Conservation (phyloP, 2,797 vertebrate genomes). For the Bucorvus abyssinicus region DNA sequence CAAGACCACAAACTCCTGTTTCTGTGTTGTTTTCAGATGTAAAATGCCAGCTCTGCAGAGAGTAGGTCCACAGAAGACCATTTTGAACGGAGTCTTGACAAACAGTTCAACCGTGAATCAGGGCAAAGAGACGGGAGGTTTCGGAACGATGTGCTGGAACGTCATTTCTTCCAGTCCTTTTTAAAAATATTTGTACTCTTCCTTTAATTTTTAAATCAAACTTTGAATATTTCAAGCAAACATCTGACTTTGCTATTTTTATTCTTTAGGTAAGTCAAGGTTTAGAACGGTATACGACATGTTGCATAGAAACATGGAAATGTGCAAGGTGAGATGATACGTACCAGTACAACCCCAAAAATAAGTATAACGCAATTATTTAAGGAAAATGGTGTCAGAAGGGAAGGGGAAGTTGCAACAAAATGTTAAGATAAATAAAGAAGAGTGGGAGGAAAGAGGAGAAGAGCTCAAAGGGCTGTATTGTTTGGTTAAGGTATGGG, state of each 20-base stretch:
- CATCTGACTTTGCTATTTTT: not conserved
- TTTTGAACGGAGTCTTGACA: not conserved
- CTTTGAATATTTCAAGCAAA: not conserved
- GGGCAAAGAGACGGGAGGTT: not conserved
- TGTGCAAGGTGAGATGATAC: not conserved
- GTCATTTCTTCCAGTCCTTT: not conserved
- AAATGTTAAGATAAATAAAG: not conserved
- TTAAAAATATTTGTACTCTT: not conserved
- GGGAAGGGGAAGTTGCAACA: not conserved
- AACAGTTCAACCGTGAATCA: not conserved
- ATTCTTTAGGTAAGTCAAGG: not conserved
- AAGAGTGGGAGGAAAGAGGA: not conserved
- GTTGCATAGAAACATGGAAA: not conserved
- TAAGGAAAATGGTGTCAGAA: not conserved
- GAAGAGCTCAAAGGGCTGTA: not conserved
- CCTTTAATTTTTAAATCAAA: not conserved
- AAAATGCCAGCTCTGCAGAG: not conserved
- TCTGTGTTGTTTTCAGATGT: not conserved
- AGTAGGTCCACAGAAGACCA: not conserved
- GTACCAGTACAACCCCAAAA: not conserved
- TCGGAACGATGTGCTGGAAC: not conserved
- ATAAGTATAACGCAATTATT: not conserved
- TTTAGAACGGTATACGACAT: not conserved
- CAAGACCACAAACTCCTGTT: not conserved
- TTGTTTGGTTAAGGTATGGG: not conserved